Conservation (phyloP, 2,797 vertebrate genomes). For the Loris lydekkerianus region DNA sequence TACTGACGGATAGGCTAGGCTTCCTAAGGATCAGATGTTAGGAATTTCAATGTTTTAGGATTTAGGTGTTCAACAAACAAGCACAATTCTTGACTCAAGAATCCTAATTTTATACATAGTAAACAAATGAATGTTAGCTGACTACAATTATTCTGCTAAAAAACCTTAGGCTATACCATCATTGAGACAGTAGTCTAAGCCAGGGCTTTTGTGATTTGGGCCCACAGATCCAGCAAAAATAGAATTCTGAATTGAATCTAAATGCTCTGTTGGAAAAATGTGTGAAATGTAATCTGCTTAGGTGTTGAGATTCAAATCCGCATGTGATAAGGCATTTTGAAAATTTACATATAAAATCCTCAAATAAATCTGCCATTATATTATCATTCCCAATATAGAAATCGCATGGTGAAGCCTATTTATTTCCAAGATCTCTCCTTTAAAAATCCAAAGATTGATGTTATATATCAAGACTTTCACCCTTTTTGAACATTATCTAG, state of each 20-base stretch:
- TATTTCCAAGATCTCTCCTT: background rate
- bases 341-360: slow-evolving; percentile 74
- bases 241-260: slow-evolving; percentile 51
- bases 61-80: background rate
- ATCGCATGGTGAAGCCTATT: slow-evolving; percentile 43
- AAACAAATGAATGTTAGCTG: slow-evolving; percentile 1
- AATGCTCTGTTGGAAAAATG: slow-evolving; percentile 56
- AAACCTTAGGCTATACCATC: background rate
- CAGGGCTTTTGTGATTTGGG: slow-evolving; percentile 21
- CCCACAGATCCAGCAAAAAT: background rate
- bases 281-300: slow-evolving; percentile 56
- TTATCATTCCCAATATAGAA: slow-evolving; percentile 54
- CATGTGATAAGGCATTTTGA: slow-evolving; percentile 63
- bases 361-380: slow-evolving; percentile 53
- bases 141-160: slow-evolving; percentile 12
- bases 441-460: slow-evolving; percentile 23
- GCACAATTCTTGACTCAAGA: background rate
- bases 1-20: background rate
- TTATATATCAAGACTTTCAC: slow-evolving; percentile 19
- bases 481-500: background rate
- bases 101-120: background rate
- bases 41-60: background rate
- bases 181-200: background rate
- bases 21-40: background rate
- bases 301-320: slow-evolving; percentile 11